Conservation (phyloP, 2,113 vertebrate genomes). For the Pangasianodon gigas region DNA sequence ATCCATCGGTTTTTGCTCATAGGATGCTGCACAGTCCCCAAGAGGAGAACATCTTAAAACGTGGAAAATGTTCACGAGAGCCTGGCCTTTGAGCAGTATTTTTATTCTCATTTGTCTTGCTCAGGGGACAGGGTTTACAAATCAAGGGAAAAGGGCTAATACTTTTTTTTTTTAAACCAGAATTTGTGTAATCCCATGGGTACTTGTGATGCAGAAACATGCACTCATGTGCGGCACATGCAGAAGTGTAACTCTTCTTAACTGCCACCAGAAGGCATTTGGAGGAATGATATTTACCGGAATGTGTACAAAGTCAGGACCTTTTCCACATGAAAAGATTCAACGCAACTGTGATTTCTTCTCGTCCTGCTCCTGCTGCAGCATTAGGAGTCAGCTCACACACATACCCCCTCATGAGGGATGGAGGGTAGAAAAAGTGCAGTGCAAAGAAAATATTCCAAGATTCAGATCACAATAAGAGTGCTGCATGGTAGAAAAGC, state of each 20-base stretch:
- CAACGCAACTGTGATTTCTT: slow-evolving; percentile 50
- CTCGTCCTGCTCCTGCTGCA: slow-evolving; percentile 26
- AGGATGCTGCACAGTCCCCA: neutral
- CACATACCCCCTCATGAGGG: neutral
- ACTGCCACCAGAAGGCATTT: slow-evolving; percentile 33
- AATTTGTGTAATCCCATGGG: slow-evolving; percentile 20
- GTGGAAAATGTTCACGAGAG: neutral
- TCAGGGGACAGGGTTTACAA: neutral
- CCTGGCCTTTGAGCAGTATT: slow-evolving; percentile 1
- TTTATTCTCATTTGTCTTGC: neutral
- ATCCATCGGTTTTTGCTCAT: neutral
- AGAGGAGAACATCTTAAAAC: neutral
- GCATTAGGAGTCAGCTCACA: slow-evolving; percentile 55
- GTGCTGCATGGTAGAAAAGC: slow-evolving; percentile 39
- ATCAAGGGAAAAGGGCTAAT: slow-evolving; percentile 2
- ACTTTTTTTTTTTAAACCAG: neutral
- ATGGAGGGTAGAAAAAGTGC: slow-evolving; percentile 49
- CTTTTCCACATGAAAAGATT: slow-evolving; percentile 26
- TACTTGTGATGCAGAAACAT: slow-evolving; percentile 3
- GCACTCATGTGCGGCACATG: neutral
- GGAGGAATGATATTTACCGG: slow-evolving; percentile 22
- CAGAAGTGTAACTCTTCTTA: neutral
- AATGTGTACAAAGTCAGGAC: slow-evolving; percentile 40
- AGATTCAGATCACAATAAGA: slow-evolving; percentile 59
- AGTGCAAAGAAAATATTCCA: slow-evolving; percentile 25